Conservation (phyloP, 2,888 invertebrate species). For the Empis livida region DNA sequence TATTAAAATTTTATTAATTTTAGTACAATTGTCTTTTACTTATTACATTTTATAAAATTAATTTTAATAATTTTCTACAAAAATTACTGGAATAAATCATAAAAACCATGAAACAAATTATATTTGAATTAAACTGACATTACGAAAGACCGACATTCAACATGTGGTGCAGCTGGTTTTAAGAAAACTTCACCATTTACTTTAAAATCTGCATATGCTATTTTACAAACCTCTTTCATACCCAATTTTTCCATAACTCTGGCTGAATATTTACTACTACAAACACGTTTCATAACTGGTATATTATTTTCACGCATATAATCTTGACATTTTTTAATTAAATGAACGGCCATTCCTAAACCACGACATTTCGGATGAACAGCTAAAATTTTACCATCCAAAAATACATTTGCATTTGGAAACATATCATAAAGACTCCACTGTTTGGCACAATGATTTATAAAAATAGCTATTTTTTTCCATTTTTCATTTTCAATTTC, state of each 20-base stretch:
- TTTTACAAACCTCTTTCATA: constrained; percentile 46
- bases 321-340: constrained; percentile 13
- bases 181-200: constrained; percentile 47
- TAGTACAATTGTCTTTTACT: too few species aligned
- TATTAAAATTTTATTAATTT: too few species aligned
- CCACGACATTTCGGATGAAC: constrained; percentile 16
- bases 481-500: constrained; percentile 27
- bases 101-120: too few species aligned
- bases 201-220: constrained; percentile 45
- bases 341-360: constrained; percentile 14
- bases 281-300: constrained; percentile 48
- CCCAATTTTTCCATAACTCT: constrained; percentile 49
- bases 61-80: too few species aligned
- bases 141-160: neutral
- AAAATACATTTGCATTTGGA: constrained; percentile 17
- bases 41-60: too few species aligned
- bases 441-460: constrained; percentile 31
- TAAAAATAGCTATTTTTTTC: constrained; percentile 33
- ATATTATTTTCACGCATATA: constrained; percentile 15
- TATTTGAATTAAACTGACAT: neutral
- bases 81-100: too few species aligned
- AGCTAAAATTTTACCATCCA: constrained; percentile 16
- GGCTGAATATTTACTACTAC: constrained; percentile 53
- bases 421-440: constrained; percentile 28
- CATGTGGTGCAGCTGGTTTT: constrained; percentile 45